Conservation (phyloP, 1,140 invertebrate species). For the Ridgeia piscesae region DNA sequence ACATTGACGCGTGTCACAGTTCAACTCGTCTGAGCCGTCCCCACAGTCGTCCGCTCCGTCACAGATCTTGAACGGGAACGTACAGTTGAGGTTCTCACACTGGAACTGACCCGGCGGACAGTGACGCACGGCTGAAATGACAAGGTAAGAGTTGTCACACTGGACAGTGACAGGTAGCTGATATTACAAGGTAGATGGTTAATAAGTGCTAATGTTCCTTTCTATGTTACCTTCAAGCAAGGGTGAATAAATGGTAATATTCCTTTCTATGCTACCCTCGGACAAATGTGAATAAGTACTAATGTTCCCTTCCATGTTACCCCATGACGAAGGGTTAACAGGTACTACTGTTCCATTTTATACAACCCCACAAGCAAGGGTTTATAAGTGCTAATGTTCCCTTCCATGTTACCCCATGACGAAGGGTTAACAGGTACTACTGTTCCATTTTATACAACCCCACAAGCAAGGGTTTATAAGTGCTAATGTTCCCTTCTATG, state of each 20-base stretch:
- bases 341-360: slow-evolving; percentile 60
- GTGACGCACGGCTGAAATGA: slow-evolving; percentile 52
- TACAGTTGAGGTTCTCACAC: slow-evolving; percentile 90
- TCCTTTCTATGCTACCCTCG: too few relatives aligned
- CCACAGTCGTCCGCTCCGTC: slow-evolving; percentile 86
- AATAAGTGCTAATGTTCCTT: slow-evolving; percentile 68
- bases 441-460: too few relatives aligned
- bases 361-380: slow-evolving; percentile 45
- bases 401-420: too few relatives aligned
- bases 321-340: slow-evolving; percentile 77
- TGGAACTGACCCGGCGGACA: slow-evolving; percentile 86
- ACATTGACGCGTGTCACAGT: slow-evolving; percentile 40
- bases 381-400: slow-evolving; percentile 70
- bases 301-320: too few relatives aligned
- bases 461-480: slow-evolving; percentile 79
- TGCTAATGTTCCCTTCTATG: slow-evolving; percentile 58
- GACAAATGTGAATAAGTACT: neutral
- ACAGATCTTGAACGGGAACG: slow-evolving; percentile 84
- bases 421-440: neutral
- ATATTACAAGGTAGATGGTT: slow-evolving; percentile 53
- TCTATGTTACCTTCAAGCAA: neutral
- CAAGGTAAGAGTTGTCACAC: slow-evolving; percentile 69
- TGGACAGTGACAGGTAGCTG: slow-evolving; percentile 61
- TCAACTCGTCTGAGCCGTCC: slow-evolving; percentile 83
- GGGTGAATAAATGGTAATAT: slow-evolving; percentile 72